Evolutionary conservation across 1,140 invertebrate genomes (phyloP).

Genomic region (Pemphigus obesinymphae): DNA sequence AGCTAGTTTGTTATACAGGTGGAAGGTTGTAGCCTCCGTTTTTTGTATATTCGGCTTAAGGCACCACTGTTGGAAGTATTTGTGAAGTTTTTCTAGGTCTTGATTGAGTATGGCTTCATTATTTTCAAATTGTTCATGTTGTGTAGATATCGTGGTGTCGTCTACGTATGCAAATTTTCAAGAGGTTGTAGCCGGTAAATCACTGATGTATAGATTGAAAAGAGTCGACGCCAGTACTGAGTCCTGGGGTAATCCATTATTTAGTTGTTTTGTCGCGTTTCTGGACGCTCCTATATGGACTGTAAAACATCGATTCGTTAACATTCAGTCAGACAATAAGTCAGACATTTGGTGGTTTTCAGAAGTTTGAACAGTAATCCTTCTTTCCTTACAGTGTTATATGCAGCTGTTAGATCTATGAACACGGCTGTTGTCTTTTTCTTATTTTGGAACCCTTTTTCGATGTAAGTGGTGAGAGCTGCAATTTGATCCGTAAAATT

Average conservation of each 20-base stretch:
- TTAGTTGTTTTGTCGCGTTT: conserved; percentile 39
- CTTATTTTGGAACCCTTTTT: too few species aligned
- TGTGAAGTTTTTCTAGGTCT: too few species aligned
- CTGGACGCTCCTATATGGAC: conserved; percentile 35
- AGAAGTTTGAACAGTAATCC: conserved; percentile 10
- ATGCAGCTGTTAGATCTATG: too few species aligned
- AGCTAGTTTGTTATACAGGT: too few species aligned
- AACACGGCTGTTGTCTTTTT: too few species aligned
- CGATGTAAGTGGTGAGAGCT: too few species aligned
- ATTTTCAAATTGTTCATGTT: conserved; percentile 4
- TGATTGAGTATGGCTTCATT: conserved; percentile 7
- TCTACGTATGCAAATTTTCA: conserved; percentile 15
- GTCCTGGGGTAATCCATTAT: too few species aligned
- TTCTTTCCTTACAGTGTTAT: conserved; percentile 16
- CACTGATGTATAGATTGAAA: too few species aligned
- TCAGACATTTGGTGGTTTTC: conserved; percentile 17
- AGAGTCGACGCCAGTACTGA: too few species aligned
- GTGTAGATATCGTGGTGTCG: conserved; percentile 6
- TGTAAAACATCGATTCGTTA: conserved; percentile 40
- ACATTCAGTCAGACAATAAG: not conserved
- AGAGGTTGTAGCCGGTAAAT: conserved; percentile 2
- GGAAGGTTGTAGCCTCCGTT: too few species aligned
- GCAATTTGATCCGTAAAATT: not conserved
- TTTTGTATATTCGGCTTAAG: too few species aligned
- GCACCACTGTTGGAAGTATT: too few species aligned